Evolutionary conservation across 2,797 vertebrate genomes (phyloP).

Genomic region (Acridotheres tristis): DNA sequence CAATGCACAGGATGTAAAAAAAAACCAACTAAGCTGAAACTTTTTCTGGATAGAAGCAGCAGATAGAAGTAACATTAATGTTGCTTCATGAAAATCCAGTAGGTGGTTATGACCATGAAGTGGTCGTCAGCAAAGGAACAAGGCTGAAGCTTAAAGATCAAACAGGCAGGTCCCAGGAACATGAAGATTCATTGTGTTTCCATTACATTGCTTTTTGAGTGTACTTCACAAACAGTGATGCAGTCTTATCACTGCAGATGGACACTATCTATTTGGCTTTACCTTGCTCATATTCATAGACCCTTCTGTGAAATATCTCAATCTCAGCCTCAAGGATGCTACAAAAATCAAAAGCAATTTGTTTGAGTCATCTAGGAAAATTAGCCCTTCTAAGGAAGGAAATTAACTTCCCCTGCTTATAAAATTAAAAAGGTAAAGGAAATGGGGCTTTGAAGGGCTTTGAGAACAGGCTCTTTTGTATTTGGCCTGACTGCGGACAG

Average conservation of each 20-base stretch:
- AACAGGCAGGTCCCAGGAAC: background rate
- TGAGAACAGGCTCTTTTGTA: background rate
- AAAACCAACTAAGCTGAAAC: background rate
- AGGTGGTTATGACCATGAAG: background rate
- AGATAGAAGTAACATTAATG: background rate
- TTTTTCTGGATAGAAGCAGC: background rate
- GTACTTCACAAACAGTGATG: background rate
- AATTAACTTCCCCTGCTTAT: background rate
- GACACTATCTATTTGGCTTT: background rate
- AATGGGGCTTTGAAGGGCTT: background rate
- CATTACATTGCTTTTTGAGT: background rate
- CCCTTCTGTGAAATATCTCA: background rate
- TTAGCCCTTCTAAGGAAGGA: background rate
- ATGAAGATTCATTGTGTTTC: accelerated
- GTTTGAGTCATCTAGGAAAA: background rate
- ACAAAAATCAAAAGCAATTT: background rate
- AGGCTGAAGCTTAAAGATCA: background rate
- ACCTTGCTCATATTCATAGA: background rate
- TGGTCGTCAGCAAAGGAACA: background rate
- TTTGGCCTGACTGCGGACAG: background rate
- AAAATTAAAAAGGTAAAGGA: background rate
- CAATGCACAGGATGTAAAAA: accelerated
- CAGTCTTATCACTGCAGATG: background rate
- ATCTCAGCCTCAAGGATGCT: background rate
- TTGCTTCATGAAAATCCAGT: background rate